Evolutionary conservation across 2,888 invertebrate species (phyloP), one percentile per base, ranked within the genome.

Genomic region (Apocheima hispidaria): DNA sequence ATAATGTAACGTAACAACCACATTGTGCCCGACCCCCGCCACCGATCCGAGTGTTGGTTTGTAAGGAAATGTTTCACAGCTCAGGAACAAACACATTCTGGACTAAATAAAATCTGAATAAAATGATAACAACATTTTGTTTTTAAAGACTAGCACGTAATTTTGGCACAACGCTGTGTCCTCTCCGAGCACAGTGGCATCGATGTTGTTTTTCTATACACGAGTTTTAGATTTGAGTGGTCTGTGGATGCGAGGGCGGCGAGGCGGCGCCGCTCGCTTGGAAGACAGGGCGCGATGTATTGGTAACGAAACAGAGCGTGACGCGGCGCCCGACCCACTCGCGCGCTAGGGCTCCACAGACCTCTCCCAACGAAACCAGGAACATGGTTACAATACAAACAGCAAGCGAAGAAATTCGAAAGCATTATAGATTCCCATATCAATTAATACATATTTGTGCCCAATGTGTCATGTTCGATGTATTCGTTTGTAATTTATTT

Each of bases 381-480:
- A 84, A 83, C 83, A 51, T 40, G n/a, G n/a, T 18, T 41, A 51
- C 20, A 16, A 20, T 75, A 69, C 68, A 77, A 77, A 78, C 78
- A 84, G 85, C 83, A 87, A 90, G 86, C 87, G 78, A 85, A 82
- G 79, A 78, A 86, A 61, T 50, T 84, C 81, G 77, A 81, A 83
- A 83, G 84, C 82, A 81, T 78, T 82, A 82, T 60, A 49, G 14
- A 36, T 43, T 64, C 68, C 60, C 61, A 83, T 84, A 83, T 80
- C 75, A 79, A 84, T 67, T 63, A 70, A 68, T 68, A 68, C 70
- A 70, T 87, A 88, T 72, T 92, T 92, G 92, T 92, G 92, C 92
- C 92, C 92, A 90, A 90, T 89, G 86, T 91, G 91, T 92, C 90
- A 91, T 91, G 92, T 92, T 92, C 92, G 92, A 92, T 92, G 92